A percentile compares a stretch with the other conserved stretches of the same genome.
Conservation (phyloP, 1,140 invertebrate genomes). For the Yoshiicerus persimilis region DNA sequence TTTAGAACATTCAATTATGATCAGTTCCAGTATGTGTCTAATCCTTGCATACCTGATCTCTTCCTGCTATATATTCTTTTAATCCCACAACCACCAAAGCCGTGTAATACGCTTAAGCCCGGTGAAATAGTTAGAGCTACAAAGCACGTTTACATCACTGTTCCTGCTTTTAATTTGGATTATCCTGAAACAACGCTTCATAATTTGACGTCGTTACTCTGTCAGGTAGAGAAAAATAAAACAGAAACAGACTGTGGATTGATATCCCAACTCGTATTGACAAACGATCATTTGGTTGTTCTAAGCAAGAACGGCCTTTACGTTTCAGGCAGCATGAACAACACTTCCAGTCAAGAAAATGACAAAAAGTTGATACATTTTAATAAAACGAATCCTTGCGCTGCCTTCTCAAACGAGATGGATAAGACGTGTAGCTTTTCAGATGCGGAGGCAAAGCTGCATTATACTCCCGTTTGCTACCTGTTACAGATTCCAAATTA, state of each 20-base stretch:
- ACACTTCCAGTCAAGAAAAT: too few species aligned
- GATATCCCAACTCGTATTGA: neutral
- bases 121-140: too few species aligned
- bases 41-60: too few species aligned
- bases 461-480: neutral
- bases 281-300: neutral
- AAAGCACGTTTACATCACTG: neutral
- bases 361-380: too few species aligned
- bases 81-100: too few species aligned
- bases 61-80: too few species aligned
- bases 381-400: neutral
- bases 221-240: too few species aligned
- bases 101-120: fast-evolving
- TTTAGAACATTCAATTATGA: too few species aligned
- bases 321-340: neutral
- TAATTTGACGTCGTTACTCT: neutral
- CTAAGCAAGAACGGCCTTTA: neutral
- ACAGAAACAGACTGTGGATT: too few species aligned
- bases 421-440: too few species aligned
- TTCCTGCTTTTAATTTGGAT: neutral
- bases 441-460: neutral
- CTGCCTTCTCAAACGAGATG: neutral
- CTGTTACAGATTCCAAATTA: neutral
- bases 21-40: too few species aligned
- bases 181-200: neutral